phyloP scores from a whole-genome alignment of 2,888 invertebrate genomes.

The Cantharis rustica region DNA sequence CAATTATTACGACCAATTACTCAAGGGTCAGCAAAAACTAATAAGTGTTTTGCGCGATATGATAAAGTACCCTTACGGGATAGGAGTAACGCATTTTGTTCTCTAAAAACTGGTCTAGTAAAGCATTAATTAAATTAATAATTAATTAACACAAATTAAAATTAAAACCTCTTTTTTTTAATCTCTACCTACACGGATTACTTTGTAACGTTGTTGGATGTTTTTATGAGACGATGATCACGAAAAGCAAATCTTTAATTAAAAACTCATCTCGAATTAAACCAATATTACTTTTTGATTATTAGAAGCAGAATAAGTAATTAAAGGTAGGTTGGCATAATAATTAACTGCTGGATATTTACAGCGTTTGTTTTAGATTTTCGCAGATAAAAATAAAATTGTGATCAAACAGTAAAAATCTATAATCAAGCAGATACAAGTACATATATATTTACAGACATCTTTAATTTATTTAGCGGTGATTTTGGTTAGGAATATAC shows the following conservation, averaged over 20 bases:
- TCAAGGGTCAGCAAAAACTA: background rate
- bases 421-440: background rate
- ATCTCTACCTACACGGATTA: background rate
- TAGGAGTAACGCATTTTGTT: background rate
- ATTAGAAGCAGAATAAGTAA: slow-evolving; percentile 5
- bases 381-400: background rate
- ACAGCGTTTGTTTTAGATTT: background rate
- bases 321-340: slow-evolving; percentile 3
- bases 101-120: background rate
- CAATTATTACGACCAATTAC: background rate
- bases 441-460: too few relatives aligned
- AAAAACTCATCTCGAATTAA: background rate
- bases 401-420: background rate
- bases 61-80: background rate
- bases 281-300: background rate
- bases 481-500: too few relatives aligned
- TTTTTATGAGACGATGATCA: background rate
- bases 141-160: background rate
- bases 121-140: background rate
- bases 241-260: background rate
- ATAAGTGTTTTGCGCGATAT: background rate
- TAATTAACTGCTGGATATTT: slow-evolving; percentile 1
- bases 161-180: background rate
- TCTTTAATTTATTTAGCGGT: too few relatives aligned
- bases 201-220: background rate